A percentile compares a stretch with the other conserved stretches of the same genome.
These are phyloP conservation scores for Bombus cullumanus DNA, from an alignment of 1,140 invertebrate genomes.

Conservation along the genomic window DNA sequence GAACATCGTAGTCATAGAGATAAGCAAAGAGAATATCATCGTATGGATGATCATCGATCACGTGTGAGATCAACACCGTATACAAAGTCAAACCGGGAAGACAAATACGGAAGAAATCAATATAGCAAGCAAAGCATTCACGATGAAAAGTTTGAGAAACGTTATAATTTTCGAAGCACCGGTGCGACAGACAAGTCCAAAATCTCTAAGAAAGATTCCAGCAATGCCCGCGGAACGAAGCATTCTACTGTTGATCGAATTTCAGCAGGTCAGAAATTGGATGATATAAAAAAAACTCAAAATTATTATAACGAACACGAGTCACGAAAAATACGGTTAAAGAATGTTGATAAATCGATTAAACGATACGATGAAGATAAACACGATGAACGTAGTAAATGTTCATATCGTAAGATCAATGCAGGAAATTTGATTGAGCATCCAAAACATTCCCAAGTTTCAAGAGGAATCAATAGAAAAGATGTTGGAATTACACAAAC, in stretches of 20 bases:
- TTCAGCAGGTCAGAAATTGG: neutral
- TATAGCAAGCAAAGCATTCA: neutral
- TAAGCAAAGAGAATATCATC: constrained; percentile 6
- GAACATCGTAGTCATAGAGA: neutral
- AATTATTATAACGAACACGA: neutral
- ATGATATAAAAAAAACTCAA: neutral
- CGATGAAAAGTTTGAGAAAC: neutral
- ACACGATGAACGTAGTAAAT: neutral
- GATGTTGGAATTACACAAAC: too few species aligned
- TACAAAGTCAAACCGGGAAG: neutral
- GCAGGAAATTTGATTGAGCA: neutral
- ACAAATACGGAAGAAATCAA: neutral
- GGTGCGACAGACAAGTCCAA: neutral
- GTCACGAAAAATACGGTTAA: neutral
- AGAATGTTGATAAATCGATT: neutral
- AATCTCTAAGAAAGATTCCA: neutral
- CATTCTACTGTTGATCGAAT: neutral
- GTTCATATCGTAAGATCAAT: neutral
- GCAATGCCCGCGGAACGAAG: neutral
- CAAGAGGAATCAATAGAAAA: neutral
- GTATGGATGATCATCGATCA: neutral
- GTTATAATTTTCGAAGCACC: neutral
- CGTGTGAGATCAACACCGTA: neutral
- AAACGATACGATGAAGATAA: neutral
- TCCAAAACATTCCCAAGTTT: neutral